phyloP scores from a whole-genome alignment of 1,140 invertebrate genomes.

The Drosophila nasuta region DNA sequence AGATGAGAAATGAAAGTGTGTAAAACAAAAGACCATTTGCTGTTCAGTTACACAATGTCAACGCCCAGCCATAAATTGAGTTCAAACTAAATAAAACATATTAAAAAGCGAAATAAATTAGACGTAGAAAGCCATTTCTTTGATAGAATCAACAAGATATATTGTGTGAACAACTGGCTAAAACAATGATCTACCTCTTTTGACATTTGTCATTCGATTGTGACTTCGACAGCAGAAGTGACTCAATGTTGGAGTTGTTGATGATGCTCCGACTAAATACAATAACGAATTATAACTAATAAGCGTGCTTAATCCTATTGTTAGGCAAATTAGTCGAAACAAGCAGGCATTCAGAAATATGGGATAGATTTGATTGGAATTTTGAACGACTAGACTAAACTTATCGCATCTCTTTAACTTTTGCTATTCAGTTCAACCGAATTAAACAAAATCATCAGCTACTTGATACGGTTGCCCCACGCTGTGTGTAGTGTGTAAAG shows the following conservation, averaged over 20 bases:
- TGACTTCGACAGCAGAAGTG: slow-evolving; percentile 18
- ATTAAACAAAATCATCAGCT: slow-evolving; percentile 59
- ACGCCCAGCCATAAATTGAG: slow-evolving; percentile 2
- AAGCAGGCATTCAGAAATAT: slow-evolving; percentile 31
- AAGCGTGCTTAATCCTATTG: slow-evolving; percentile 66
- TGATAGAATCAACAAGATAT: slow-evolving; percentile 47
- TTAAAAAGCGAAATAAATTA: neutral
- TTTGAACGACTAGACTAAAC: slow-evolving; percentile 1
- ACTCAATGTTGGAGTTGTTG: slow-evolving; percentile 49
- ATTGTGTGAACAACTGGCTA: slow-evolving; percentile 62
- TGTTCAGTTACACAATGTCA: slow-evolving; percentile 29
- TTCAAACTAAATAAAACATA: neutral
- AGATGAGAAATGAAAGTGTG: slow-evolving; percentile 51
- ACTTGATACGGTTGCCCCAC: slow-evolving; percentile 56
- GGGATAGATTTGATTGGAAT: slow-evolving; percentile 51
- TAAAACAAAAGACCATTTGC: slow-evolving; percentile 27
- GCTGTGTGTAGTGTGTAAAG: slow-evolving; percentile 21
- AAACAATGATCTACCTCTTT: slow-evolving; percentile 19
- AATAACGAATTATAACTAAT: slow-evolving; percentile 73
- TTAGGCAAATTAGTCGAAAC: slow-evolving; percentile 69
- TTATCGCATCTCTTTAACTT: slow-evolving; percentile 47
- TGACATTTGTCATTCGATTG: slow-evolving; percentile 57
- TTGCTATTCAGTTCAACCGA: slow-evolving; percentile 39
- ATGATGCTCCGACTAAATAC: slow-evolving; percentile 51
- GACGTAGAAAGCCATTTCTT: slow-evolving; percentile 16